Evolutionary conservation across 2,888 invertebrate species (phyloP), one percentile per base, ranked within the genome.

Genomic region (Andrena bicolor): DNA sequence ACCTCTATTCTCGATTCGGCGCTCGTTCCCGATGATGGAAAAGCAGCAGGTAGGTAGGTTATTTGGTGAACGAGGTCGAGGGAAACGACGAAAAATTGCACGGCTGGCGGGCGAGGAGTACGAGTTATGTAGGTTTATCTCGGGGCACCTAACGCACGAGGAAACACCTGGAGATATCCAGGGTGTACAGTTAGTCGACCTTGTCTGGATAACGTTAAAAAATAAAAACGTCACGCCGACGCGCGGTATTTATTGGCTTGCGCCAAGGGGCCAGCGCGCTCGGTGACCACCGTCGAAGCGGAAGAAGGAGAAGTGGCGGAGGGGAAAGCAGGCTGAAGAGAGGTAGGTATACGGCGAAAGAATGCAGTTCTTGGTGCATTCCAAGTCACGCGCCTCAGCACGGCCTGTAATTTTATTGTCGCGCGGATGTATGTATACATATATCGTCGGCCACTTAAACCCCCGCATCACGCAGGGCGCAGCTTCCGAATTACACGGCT

Each of bases 141-240:
- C 63, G 63, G 23, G 53, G 70, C 65, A 51, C n/a, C 48, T 53
- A 68, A n/a, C 75, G 48, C 26, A n/a, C 66, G 28, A 16, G 20
- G 60, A 76, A 58, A 72, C 76, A 78, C 80, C 81, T 79, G 76
- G 71, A 80, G 83, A 77, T 78, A 84, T 86, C 83, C 82, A 77
- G 84, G 79, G 86, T 90, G n/a, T 80, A 92, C 92, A 90, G 92
- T 92, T 92, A 92, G 88, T 90, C 91, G 92, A 91, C 92, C 92
- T 92, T 92, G 92, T 88, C 89, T 90, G 86, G 87, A 76, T 76
- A 83, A 87, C 78, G 83, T 83, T 88, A 84, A 87, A 81, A 78
- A 89, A 84, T 82, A 90, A 87, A 82, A 89, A 88, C 85, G 80
- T 80, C 86, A 86, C 84, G 85, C 86, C 87, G 87, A 83, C 80